Evolutionary conservation across 2,113 vertebrate genomes (phyloP), one percentile per base, ranked within the genome.

Genomic region (Columbina picui): DNA sequence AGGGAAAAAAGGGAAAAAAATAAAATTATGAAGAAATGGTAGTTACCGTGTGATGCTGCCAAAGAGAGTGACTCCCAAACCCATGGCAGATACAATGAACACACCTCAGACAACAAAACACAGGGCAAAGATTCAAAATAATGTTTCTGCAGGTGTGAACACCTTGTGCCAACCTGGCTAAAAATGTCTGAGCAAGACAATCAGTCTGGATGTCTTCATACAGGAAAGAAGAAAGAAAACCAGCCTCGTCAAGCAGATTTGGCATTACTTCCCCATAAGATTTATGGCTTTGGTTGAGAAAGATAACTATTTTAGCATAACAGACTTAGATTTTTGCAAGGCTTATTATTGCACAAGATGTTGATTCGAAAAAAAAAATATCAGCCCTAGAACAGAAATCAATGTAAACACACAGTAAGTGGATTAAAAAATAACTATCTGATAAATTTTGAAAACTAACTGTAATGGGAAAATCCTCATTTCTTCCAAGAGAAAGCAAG

Each of bases 381-480:
- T n/a, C 32, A 87, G 27, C 45, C n/a, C 55, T 70, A 88, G 52
- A 90, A 13, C 23, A 95, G 78, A 90, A 93, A 93, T 90, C 88
- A 85, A 90, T 74, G 71, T 64, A 83, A 94, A 93, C 39, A 81
- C 10, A 41, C 19, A 70, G 60, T 67, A 86, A 84, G 47, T 84
- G 68, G 84, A 92, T 87, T 84, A 75, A 93, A 94, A 89, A 86
- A 10, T 32, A 69, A 52, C 38, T 56, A 39, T 75, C 47, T 90
- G 89, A 94, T 93, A 81, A 49, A 84, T 94, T 81, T 14, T 87
- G 65, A 84, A 91, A 94, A 89, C n/a, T 68, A 81, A 87, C 10
- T 87, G 43, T 77, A 87, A 90, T 29, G 21, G 47, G 52, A 73
- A 76, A 84, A 92, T 91, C 84, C 56, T 94, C 32, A 52, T 67